Evolutionary conservation across 2,797 vertebrate genomes (phyloP), one percentile per base, ranked within the genome.

Genomic region (Hapalemur alaotrensis): DNA sequence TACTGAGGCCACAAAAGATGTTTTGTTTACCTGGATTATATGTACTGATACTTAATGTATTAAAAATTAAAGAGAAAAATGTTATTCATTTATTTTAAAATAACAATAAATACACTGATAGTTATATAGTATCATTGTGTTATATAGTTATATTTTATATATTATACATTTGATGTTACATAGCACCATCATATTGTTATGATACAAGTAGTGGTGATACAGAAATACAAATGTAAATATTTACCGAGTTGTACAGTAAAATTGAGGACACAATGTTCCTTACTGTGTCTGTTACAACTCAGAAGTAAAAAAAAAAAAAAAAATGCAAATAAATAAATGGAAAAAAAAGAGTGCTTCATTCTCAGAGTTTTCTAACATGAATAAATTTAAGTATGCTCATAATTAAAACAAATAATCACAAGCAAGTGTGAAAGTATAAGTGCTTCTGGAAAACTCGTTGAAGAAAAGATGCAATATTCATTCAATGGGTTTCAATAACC

Each of bases 381-480:
- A 79, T 93, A n/a, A 94, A 92, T 96, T 96, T 50, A 89, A 85
- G 65, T 92, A n/a, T 81, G 11, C 28, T 75, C 72, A n/a, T 35
- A 96, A 96, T 72, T 80, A 46, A 97, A 98, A 95, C 72, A 95
- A 90, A 91, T 72, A 96, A 69, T 95, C 96, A 69, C 59, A 61
- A 96, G 54, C 54, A 85, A 30, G 4, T 54, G 95, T 65, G 57
- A 61, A 59, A 95, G n/a, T 43, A 78, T 4, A 50, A 90, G 59
- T 89, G 84, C 28, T 80, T n/a, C 81, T 92, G 17, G 2, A 3
- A 95, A 95, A 84, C n/a, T 81, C 93, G 82, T 41, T 75, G 7
- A 89, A 91, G 73, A 52, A 57, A 97, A 97, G 32, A 23, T 28
- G 23, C 65, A 82, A 59, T 20, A 57, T 22, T 92, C 78, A 84